Base-by-base conservation (phyloP, 2,888 invertebrate genomes). In the Embidobia sp. region DNA sequence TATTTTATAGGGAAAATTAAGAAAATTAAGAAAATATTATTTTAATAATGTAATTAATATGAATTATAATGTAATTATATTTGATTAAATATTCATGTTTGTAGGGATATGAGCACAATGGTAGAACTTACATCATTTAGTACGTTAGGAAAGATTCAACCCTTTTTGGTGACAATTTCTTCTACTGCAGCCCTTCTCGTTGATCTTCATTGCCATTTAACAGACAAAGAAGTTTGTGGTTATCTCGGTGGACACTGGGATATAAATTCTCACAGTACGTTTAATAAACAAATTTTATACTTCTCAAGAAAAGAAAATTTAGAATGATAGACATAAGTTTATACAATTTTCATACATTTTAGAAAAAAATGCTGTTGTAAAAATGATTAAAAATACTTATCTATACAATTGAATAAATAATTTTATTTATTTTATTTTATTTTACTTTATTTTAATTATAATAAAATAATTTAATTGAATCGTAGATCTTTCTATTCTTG, bases 191-290 rank as follows among this genome's bases (percentile, higher is more conserved):
- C 95, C 69, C 91, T 98, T 13, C 92, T 98, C 73, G 94, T 97
- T 86, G 98, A 98, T 89, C 95, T 98, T 83, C 98, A 98, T 88
- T 96, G 97, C 85, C 98, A 98, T 90, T 91, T 98, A 82, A 96
- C 96, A n/a, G 95, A 94, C 85, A 95, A 95, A 82, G 98, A 98
- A 91, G 96, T 98, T 8, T 96, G 96, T 85, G 98, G 98, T n/a
- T 98, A 98, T 89, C 91, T 98, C 51, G 98, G 96, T 51, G 98
- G 98, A 2, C 94, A 95, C 67, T 98, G 98, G 98, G 98, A 98
- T 90, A 94, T 96, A 57, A 96, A 96, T 88, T 93, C 94, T 76
- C 98, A 98, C 86, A 97, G 98, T 98, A 93, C 93, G 94, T 48
- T 10, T 2, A 22, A 22, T 6, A 4, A 13, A 11, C 3, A 11